Conservation (phyloP, 2,113 vertebrate species). For the Cathartes aura region DNA sequence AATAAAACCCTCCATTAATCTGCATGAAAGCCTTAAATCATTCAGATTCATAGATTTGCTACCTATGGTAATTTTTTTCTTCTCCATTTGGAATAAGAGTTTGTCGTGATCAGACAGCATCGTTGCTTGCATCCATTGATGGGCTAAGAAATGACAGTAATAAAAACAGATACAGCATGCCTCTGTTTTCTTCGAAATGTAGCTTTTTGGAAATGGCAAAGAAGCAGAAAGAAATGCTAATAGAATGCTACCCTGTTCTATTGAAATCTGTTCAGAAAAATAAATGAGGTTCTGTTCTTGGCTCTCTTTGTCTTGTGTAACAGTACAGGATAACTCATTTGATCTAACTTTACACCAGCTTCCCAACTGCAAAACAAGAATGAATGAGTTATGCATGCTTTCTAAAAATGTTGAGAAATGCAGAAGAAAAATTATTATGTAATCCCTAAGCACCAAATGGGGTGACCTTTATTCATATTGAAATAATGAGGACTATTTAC, state of each 20-base stretch:
- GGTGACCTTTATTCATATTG: slow-evolving; percentile 5
- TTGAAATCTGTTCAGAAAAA: neutral
- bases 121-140: neutral
- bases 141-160: neutral
- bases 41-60: neutral
- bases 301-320: neutral
- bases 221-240: neutral
- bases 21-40: slow-evolving; percentile 47
- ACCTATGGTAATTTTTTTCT: neutral
- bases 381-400: neutral
- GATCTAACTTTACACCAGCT: neutral
- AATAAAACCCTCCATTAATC: slow-evolving; percentile 49
- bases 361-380: neutral
- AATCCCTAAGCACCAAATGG: neutral
- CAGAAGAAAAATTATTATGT: neutral
- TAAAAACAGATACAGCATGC: neutral
- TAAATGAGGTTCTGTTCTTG: neutral
- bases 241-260: neutral
- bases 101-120: neutral
- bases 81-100: neutral
- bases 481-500: slow-evolving; percentile 19
- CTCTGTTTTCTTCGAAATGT: neutral
- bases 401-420: neutral
- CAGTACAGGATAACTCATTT: neutral
- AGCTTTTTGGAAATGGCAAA: neutral